These are phyloP conservation scores for Aplodontia rufa DNA, from an alignment of 2,113 vertebrate species.

Conservation along the genomic window DNA sequence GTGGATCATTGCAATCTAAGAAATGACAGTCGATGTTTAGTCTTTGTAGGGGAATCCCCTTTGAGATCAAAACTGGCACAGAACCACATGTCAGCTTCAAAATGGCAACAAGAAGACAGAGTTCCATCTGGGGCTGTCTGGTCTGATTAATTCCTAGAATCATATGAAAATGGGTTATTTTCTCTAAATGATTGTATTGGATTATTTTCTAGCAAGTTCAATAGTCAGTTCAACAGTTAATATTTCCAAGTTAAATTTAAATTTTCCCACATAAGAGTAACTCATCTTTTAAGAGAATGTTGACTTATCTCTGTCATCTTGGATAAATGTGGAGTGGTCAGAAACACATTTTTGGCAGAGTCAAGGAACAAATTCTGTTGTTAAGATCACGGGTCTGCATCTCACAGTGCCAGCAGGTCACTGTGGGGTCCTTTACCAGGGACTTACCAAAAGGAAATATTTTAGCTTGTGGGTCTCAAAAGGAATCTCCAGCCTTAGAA, in stretches of 20 bases:
- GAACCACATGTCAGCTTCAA: background rate
- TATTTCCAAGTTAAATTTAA: background rate
- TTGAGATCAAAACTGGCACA: background rate
- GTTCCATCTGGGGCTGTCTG: background rate
- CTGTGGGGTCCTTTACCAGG: background rate
- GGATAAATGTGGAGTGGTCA: background rate
- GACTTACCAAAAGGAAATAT: background rate
- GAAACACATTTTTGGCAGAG: background rate
- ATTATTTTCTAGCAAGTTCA: slow-evolving; percentile 43
- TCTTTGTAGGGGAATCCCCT: background rate
- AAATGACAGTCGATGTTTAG: background rate
- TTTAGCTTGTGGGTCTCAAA: background rate
- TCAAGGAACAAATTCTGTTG: background rate
- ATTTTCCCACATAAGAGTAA: background rate
- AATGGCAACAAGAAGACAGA: background rate
- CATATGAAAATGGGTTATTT: background rate
- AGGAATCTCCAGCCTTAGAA: background rate
- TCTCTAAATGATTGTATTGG: background rate
- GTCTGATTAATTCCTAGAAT: slow-evolving; percentile 7
- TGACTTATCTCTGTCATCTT: background rate
- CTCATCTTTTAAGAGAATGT: background rate
- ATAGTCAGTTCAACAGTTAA: background rate
- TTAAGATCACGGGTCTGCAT: background rate
- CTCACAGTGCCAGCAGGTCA: background rate
- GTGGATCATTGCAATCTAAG: slow-evolving; percentile 25